Conservation (phyloP, 2,113 vertebrate genomes). For the Suncus etruscus region DNA sequence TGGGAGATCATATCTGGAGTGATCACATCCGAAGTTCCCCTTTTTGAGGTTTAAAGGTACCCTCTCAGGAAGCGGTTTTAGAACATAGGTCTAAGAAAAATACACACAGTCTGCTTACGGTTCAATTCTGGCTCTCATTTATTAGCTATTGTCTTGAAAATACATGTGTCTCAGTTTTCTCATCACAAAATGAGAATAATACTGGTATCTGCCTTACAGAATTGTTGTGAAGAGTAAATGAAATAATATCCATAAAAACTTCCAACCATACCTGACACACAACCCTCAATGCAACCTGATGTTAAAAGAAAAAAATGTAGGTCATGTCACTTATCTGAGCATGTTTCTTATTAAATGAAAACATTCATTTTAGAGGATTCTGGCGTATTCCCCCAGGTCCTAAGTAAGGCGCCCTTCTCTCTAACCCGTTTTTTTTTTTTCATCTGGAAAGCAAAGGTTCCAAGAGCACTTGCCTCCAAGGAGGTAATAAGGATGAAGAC, state of each 20-base stretch:
- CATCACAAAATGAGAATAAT: conserved; percentile 11
- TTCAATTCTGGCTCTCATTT: not conserved
- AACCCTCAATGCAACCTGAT: not conserved
- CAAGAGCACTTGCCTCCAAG: not conserved
- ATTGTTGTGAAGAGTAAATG: not conserved
- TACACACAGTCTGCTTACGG: not conserved
- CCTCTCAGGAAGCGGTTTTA: not conserved
- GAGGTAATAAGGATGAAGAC: not conserved
- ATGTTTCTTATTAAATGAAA: conserved; percentile 5
- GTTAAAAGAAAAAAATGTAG: conserved; percentile 7
- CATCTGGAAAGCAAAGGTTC: not conserved
- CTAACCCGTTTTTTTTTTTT: not conserved
- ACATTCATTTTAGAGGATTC: not conserved
- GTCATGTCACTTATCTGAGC: not conserved
- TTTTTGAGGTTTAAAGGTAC: not conserved
- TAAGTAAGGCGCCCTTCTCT: not conserved
- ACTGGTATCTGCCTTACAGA: conserved; percentile 2
- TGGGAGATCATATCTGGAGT: no score
- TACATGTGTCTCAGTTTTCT: conserved; percentile 42
- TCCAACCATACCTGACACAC: not conserved
- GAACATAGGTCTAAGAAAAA: not conserved
- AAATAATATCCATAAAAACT: not conserved
- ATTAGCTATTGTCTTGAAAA: not conserved
- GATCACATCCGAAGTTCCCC: not conserved
- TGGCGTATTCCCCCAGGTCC: not conserved